phyloP scores from a whole-genome alignment of 2,888 invertebrate species.

The Pterostichus niger region DNA sequence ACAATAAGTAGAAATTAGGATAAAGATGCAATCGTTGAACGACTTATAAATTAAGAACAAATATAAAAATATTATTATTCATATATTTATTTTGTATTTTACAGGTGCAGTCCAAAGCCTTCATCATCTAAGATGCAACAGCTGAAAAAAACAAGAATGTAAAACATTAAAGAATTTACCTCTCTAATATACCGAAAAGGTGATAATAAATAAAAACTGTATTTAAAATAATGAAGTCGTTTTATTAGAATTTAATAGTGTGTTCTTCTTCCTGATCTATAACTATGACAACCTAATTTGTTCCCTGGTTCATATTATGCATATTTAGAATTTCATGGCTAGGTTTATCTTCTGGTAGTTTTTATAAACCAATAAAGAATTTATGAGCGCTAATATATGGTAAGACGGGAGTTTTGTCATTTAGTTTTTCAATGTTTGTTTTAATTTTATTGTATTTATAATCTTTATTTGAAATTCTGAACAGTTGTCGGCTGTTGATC shows the following conservation, averaged over 20 bases:
- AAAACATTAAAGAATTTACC: neutral
- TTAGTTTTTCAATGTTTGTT: conserved; percentile 51
- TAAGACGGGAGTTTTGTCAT: conserved; percentile 28
- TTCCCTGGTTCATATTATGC: conserved; percentile 8
- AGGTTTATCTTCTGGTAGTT: conserved; percentile 30
- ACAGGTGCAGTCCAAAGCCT: too few relatives aligned
- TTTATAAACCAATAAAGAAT: conserved; percentile 53
- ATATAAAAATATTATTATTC: too few relatives aligned
- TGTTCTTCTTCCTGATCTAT: conserved; percentile 24
- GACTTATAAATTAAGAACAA: too few relatives aligned
- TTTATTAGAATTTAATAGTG: conserved; percentile 27
- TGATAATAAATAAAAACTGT: conserved; percentile 15
- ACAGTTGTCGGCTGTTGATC: conserved; percentile 54
- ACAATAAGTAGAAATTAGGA: too few relatives aligned
- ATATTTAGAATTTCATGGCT: conserved; percentile 57
- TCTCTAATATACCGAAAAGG: neutral
- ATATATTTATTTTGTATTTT: too few relatives aligned
- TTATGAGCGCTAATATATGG: conserved; percentile 50
- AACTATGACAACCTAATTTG: conserved; percentile 30
- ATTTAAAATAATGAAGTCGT: conserved; percentile 6
- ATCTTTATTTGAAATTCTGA: conserved; percentile 57
- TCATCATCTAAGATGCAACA: too few relatives aligned
- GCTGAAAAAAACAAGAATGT: neutral
- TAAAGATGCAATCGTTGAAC: too few relatives aligned
- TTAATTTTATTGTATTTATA: conserved; percentile 58